Percentiles rank a stretch among this genome's conserved stretches.
Evolutionary conservation across 2,797 vertebrate genomes (phyloP).

Genomic region (Phalanger gymnotis): DNA sequence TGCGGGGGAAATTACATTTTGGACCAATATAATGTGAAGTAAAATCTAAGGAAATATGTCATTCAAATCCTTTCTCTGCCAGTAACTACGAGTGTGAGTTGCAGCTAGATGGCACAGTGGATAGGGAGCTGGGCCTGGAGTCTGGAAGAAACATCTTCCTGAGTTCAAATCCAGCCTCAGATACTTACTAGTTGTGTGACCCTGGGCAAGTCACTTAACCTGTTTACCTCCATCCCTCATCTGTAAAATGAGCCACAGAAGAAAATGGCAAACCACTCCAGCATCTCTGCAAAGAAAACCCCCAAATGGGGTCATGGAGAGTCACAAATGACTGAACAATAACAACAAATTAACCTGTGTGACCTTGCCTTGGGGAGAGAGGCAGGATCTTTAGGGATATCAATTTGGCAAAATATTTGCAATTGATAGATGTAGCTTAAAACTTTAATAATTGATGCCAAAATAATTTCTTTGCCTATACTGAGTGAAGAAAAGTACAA

Average conservation of each 20-base stretch:
- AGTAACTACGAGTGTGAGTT: background rate
- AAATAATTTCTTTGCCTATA: constrained; percentile 39
- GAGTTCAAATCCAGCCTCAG: background rate
- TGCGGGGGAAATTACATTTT: background rate
- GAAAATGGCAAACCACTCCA: background rate
- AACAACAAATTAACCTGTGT: background rate
- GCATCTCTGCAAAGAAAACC: background rate
- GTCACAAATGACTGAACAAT: background rate
- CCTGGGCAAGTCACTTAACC: background rate
- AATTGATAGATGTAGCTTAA: constrained; percentile 20
- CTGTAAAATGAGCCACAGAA: background rate
- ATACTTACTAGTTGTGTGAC: background rate
- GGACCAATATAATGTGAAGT: background rate
- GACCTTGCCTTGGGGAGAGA: background rate
- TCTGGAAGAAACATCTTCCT: background rate
- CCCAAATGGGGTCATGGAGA: background rate
- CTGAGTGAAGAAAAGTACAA: constrained; percentile 32
- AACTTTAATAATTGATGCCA: background rate
- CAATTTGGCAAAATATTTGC: background rate
- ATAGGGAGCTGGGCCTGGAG: background rate
- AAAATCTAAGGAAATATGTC: background rate
- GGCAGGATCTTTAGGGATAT: background rate
- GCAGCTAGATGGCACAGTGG: background rate
- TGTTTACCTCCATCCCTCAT: background rate
- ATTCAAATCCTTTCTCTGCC: background rate